These are phyloP conservation scores for Zapus hudsonius DNA, from an alignment of 2,113 vertebrate genomes.

Conservation along the genomic window DNA sequence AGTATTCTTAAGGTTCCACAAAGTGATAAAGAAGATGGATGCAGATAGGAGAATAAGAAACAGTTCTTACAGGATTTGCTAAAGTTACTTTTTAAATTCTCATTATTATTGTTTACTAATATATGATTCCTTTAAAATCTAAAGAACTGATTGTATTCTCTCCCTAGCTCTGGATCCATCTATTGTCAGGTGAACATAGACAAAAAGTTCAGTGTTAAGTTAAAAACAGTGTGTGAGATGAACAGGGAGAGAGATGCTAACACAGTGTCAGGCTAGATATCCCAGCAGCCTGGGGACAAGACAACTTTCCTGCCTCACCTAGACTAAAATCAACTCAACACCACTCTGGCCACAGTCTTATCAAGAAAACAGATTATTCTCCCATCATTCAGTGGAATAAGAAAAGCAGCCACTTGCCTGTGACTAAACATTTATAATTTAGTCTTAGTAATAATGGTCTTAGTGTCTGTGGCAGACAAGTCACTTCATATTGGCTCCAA, in stretches of 20 bases:
- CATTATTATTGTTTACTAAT: no score
- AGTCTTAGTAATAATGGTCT: constrained; percentile 79
- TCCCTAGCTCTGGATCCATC: constrained; percentile 54
- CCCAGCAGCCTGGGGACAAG: constrained; percentile 51
- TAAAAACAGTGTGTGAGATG: constrained; percentile 74
- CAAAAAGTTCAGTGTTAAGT: constrained; percentile 73
- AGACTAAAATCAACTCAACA: constrained; percentile 68
- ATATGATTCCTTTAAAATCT: no score
- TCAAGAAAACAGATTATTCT: constrained; percentile 78
- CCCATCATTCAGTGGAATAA: constrained; percentile 75
- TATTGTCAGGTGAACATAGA: constrained; percentile 75
- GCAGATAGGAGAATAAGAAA: background rate
- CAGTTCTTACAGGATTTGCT: background rate
- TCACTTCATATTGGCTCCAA: constrained; percentile 82
- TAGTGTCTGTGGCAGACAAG: constrained; percentile 80
- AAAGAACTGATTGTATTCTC: no score
- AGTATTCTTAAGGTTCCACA: constrained; percentile 20
- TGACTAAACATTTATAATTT: constrained; percentile 81
- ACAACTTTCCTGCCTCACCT: constrained; percentile 77
- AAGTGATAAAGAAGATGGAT: background rate
- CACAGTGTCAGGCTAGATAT: constrained; percentile 79
- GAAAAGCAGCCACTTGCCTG: constrained; percentile 69
- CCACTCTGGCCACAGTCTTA: constrained; percentile 73
- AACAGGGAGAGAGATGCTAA: constrained; percentile 65
- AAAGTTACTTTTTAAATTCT: background rate